Evolutionary conservation across 2,797 vertebrate genomes (phyloP).

Genomic region (Orientallactaga sibirica): DNA sequence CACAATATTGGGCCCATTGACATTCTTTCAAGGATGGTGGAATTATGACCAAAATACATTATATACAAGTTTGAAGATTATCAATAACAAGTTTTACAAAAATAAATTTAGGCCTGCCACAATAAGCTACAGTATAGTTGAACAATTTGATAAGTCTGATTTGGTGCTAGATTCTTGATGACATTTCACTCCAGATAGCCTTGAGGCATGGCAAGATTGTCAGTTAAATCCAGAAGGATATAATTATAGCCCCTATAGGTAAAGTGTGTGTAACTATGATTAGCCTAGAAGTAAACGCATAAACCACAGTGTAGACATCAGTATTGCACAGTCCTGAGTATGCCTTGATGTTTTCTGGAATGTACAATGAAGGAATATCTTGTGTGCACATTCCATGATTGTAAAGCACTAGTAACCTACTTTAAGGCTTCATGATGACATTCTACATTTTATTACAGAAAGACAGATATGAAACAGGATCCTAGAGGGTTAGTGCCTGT

Average conservation of each 20-base stretch:
- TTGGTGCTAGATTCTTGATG: not conserved
- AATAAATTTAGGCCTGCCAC: not conserved
- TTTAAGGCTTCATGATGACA: conserved; percentile 17
- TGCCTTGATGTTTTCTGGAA: conserved; percentile 7
- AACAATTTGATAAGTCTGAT: conserved; percentile 5
- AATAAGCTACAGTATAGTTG: not conserved
- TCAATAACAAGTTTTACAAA: not conserved
- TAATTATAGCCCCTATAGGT: not conserved
- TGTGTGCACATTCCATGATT: not conserved
- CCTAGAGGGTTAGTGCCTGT: not conserved
- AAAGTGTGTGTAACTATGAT: not conserved
- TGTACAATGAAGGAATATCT: not conserved
- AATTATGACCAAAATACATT: too few species aligned
- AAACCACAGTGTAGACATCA: not conserved
- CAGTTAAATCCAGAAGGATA: conserved; percentile 21
- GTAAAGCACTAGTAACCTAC: not conserved
- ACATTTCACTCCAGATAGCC: not conserved
- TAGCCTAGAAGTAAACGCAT: not conserved
- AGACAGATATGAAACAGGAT: not conserved
- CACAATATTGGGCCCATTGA: too few species aligned
- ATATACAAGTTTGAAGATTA: too few species aligned
- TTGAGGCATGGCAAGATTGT: not conserved
- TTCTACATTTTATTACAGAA: conserved; percentile 14
- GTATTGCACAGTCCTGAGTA: not conserved
- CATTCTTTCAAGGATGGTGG: too few species aligned